These are phyloP conservation scores for Hydropsyche betteni DNA, from an alignment of 2,888 invertebrate species.

Conservation along the genomic window DNA sequence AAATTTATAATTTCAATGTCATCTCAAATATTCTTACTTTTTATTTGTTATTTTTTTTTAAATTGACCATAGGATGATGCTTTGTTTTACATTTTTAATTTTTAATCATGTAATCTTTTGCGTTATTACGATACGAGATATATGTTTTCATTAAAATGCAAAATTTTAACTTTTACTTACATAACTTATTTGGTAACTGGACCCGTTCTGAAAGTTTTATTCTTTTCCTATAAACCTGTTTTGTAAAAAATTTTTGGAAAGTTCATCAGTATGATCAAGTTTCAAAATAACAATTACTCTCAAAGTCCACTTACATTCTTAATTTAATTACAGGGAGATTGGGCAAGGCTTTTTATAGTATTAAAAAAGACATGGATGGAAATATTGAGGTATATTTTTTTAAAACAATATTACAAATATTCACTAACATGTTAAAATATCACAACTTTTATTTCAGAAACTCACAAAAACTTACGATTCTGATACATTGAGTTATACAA, in stretches of 20 bases:
- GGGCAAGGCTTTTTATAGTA: slow-evolving; percentile 77
- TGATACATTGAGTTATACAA: slow-evolving; percentile 65
- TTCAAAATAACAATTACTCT: too few relatives aligned
- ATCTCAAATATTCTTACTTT: too few relatives aligned
- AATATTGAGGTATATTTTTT: slow-evolving; percentile 71
- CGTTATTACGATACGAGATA: too few relatives aligned
- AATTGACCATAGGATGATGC: too few relatives aligned
- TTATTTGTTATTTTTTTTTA: too few relatives aligned
- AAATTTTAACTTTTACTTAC: neutral
- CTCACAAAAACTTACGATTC: slow-evolving; percentile 65
- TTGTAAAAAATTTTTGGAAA: slow-evolving; percentile 24
- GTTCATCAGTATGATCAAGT: too few relatives aligned
- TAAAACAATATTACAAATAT: too few relatives aligned
- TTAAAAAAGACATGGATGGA: slow-evolving; percentile 79
- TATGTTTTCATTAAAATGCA: slow-evolving; percentile 5
- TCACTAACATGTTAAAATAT: neutral
- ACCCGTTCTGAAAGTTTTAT: slow-evolving; percentile 6
- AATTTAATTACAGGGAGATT: slow-evolving; percentile 70
- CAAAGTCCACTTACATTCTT: slow-evolving; percentile 40
- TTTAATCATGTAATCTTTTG: too few relatives aligned
- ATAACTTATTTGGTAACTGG: too few relatives aligned
- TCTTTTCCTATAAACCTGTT: slow-evolving; percentile 42
- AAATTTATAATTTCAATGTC: too few relatives aligned
- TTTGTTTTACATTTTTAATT: too few relatives aligned
- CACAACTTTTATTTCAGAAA: slow-evolving; percentile 64